Percentiles rank a stretch among this genome's conserved stretches.
phyloP scores from a whole-genome alignment of 2,888 invertebrate genomes.

The Troides helena region DNA sequence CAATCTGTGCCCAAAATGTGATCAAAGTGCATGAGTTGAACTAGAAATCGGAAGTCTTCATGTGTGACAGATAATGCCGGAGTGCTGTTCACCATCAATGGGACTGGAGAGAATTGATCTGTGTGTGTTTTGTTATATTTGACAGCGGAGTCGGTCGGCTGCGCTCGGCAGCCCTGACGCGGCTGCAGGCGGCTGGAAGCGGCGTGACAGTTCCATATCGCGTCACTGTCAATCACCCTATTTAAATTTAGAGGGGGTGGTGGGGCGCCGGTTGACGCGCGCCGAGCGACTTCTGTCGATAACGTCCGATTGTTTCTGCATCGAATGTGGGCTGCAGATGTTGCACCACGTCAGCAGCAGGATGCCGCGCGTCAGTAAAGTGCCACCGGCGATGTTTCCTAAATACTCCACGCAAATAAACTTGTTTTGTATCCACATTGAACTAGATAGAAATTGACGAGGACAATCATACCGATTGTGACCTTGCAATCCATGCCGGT shows the following conservation, averaged over 20 bases:
- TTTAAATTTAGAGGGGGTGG: slow-evolving; percentile 61
- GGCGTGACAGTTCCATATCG: slow-evolving; percentile 58
- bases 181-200: slow-evolving; percentile 30
- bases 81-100: no score
- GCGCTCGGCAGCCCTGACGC: slow-evolving; percentile 34
- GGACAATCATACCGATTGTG: no score
- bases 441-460: no score
- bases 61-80: no score
- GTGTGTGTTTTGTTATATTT: no score
- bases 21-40: no score
- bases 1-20: no score
- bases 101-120: no score
- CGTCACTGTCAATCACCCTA: slow-evolving; percentile 65
- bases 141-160: slow-evolving; percentile 28
- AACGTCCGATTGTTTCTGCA: slow-evolving; percentile 50
- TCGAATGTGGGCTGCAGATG: slow-evolving; percentile 44
- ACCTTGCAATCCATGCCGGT: no score
- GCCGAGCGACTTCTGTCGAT: slow-evolving; percentile 58
- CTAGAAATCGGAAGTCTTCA: no score
- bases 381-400: slow-evolving; percentile 14
- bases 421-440: not conserved
- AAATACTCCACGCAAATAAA: not conserved
- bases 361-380: slow-evolving; percentile 20
- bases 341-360: slow-evolving; percentile 22
- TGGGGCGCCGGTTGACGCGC: slow-evolving; percentile 52